Base-by-base conservation (phyloP, 2,797 vertebrate genomes). In the Chaetodon trifasciatus region DNA sequence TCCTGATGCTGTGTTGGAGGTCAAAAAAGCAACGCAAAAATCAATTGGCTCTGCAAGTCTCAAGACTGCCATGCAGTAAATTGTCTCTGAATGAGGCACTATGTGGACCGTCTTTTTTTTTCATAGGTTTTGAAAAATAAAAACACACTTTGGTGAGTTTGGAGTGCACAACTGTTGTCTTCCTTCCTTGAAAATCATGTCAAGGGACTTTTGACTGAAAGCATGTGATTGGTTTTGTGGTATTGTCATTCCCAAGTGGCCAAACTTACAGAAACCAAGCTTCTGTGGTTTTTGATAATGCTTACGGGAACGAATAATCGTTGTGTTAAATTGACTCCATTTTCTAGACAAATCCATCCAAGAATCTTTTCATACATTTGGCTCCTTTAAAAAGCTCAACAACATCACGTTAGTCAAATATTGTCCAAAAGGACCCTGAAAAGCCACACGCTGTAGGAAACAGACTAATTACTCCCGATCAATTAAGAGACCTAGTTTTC, bases 11-110 rank as follows among this genome's bases (percentile, higher is more conserved):
- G 60, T 90, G 82, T 64, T 49, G 70, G 74, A 88, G 87, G 92
- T 91, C 44, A 83, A 92, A 92, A 92, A 90, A 85, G 80, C 71
- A 70, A 91, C 44, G 74, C 78, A 87, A 88, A 91, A 95, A 93
- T 95, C 92, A 92, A 93, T 94, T 94, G 91, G 92, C 88, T 93
- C 76, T 94, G 92, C 88, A 40, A 93, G 91, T 94, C 93, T 92
- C 83, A 91, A 95, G 94, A 94, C 92, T 87, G 77, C 88, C 92
- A 93, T 92, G 89, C 90, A 89, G 86, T 78, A 93, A 94, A 94
- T 92, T 86, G 84, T 56, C 78, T 84, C 88, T 94, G 86, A 95
- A 94, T 90, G 90, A 94, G 58, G 72, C 83, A 91, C 90, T 93
- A 88, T 95, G 86, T 70, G 70, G 65, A 79, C 57, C 4, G 0